Base-by-base conservation (phyloP, 1,140 invertebrate genomes). In the Heliconius hermathena region DNA sequence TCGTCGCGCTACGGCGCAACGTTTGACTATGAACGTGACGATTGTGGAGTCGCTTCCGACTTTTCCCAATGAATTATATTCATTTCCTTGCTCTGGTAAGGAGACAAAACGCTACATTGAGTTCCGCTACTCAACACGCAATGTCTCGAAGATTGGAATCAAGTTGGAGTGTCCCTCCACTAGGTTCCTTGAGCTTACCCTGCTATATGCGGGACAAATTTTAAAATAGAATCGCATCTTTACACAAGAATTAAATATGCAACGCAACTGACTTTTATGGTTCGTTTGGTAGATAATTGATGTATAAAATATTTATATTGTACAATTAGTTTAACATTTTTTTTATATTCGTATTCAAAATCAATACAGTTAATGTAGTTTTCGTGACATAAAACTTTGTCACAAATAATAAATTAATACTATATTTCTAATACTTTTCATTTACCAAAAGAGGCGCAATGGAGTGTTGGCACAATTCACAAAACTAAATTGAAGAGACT, bases 291-390 rank as follows among this genome's bases (percentile, higher is more conserved):
- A 18, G 3, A 52, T 3, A 5, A 16, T 6, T n/a, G 54, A 57
- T 57, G 9, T 66, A 66, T 16, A 66, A 66, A 16, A 60, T 60
- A 60, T 22, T 22, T 11, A 60, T 60, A 60, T 60, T 60, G 57
- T 60, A 60, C 22, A 60, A 60, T 60, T 60, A 60, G 57, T 60
- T 60, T 60, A 60, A 60, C 22, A 60, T 60, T n/a, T 60, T 60
- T 60, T 36, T 60, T 1, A 54, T 13, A 60, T 60, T 60, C 22
- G n/a, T 60, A 60, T 60, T 60, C 20, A 60, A 60, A 60, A 26
- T 60, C 9, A 22, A 22, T 60, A 60, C 4, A 60, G 9, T 60
- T 26, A 60, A 22, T n/a, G 41, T 22, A 60, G 57, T 60, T 60
- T 22, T 13, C n/a, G 26, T 60, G 57, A n/a, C n/a, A 60, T 22